Evolutionary conservation across 2,797 vertebrate genomes (phyloP).

Genomic region (Apogon talboti): DNA sequence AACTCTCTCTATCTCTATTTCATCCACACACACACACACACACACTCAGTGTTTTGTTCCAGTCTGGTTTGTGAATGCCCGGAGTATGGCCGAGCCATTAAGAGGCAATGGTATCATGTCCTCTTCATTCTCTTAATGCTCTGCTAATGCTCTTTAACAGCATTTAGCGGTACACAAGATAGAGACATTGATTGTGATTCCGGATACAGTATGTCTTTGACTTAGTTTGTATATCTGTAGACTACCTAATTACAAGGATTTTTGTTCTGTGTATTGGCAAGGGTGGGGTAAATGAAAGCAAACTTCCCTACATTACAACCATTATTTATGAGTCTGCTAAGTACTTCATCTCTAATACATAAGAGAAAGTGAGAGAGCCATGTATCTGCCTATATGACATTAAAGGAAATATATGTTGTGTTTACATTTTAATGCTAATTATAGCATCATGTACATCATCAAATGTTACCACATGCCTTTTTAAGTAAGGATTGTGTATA

Average conservation of each 20-base stretch:
- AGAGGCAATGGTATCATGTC: conserved; percentile 55
- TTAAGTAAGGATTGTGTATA: too few species aligned
- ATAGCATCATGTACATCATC: conserved; percentile 16
- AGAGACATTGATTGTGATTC: conserved; percentile 69
- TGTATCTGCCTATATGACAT: conserved; percentile 6
- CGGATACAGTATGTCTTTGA: conserved; percentile 62
- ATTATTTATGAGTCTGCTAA: conserved; percentile 59
- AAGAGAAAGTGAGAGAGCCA: conserved; percentile 1
- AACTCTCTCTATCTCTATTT: conserved; percentile 19
- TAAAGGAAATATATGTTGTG: conserved; percentile 9
- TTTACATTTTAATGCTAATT: conserved; percentile 12
- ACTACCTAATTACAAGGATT: conserved; percentile 27
- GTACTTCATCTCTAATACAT: conserved; percentile 48
- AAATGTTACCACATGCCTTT: not conserved
- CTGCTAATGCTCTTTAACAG: conserved; percentile 76
- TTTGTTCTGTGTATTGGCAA: conserved; percentile 8
- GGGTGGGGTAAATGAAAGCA: conserved; percentile 19
- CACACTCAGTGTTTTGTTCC: conserved; percentile 21
- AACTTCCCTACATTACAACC: conserved; percentile 29
- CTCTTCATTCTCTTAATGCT: conserved; percentile 65
- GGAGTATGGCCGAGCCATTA: conserved; percentile 47
- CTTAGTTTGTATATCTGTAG: conserved; percentile 54
- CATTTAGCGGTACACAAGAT: conserved; percentile 62
- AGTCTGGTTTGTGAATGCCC: conserved; percentile 25
- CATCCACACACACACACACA: conserved; percentile 18